These are phyloP conservation scores for Diglossa cyanea DNA, from an alignment of 2,797 vertebrate genomes.

Conservation along the genomic window DNA sequence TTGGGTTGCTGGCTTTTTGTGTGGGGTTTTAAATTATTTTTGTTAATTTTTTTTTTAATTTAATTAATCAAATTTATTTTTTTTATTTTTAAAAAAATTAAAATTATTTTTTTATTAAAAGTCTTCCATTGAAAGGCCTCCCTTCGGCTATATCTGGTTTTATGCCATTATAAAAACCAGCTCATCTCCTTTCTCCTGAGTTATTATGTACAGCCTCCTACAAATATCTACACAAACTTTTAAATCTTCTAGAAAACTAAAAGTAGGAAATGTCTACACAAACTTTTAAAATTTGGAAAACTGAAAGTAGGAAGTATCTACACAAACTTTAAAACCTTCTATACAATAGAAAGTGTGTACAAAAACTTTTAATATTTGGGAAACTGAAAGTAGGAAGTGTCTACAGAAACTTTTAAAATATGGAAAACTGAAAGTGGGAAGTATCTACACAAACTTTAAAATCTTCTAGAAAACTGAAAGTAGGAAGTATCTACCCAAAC, in stretches of 20 bases:
- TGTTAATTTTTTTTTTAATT: not conserved
- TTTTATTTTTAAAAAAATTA: not conserved
- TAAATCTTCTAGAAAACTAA: not conserved
- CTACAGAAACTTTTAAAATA: too few relatives aligned
- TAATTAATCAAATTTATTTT: too few relatives aligned
- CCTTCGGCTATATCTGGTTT: not conserved
- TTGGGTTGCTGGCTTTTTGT: not conserved
- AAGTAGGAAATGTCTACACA: not conserved
- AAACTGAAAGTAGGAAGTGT: too few relatives aligned
- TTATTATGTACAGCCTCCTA: not conserved
- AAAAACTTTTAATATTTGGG: too few relatives aligned
- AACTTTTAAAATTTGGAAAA: not conserved
- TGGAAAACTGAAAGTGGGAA: too few relatives aligned
- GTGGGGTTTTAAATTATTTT: fast-evolving
- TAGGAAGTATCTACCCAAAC: too few relatives aligned
- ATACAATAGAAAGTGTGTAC: too few relatives aligned
- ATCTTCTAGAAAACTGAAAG: too few relatives aligned
- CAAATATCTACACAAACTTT: not conserved
- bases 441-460: too few relatives aligned
- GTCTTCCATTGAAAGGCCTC: not conserved
- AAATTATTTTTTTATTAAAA: not conserved
- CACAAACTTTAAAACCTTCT: too few relatives aligned
- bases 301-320: not conserved
- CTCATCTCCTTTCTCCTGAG: not conserved
- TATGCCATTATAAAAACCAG: not conserved